phyloP scores from a whole-genome alignment of 2,888 invertebrate genomes.

The Linnaemya vulpina region DNA sequence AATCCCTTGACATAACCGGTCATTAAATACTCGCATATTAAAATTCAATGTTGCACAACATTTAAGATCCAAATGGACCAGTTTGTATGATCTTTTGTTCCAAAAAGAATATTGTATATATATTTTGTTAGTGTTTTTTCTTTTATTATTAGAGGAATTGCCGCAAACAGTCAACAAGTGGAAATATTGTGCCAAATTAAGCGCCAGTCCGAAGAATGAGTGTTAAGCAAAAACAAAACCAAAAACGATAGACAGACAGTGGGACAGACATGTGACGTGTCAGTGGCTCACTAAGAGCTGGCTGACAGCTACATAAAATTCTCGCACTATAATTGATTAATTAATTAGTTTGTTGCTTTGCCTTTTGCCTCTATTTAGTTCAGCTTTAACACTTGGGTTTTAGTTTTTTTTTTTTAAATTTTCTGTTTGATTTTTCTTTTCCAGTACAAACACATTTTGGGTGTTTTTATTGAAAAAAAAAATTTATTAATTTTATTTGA shows the following conservation, averaged over 20 bases:
- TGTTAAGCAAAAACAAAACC: background rate
- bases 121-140: slow-evolving; percentile 5
- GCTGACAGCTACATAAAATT: slow-evolving; percentile 19
- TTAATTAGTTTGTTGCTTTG: slow-evolving; percentile 7
- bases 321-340: slow-evolving; percentile 17
- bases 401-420: background rate
- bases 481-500: background rate
- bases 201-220: background rate
- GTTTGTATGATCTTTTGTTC: slow-evolving; percentile 1
- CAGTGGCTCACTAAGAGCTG: background rate
- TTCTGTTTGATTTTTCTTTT: too few species aligned
- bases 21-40: slow-evolving; percentile 16
- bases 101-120: background rate
- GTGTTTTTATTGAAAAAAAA: background rate
- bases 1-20: slow-evolving; percentile 15
- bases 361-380: slow-evolving; percentile 8
- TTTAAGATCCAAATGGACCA: slow-evolving; percentile 24
- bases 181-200: slow-evolving; percentile 27
- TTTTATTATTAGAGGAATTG: too few species aligned
- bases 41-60: slow-evolving; percentile 38
- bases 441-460: background rate
- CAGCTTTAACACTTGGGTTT: background rate
- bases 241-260: background rate
- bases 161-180: slow-evolving; percentile 44
- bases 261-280: background rate